Base-by-base conservation (phyloP, 2,888 invertebrate species). In the Poecilobothrus nobilitatus region DNA sequence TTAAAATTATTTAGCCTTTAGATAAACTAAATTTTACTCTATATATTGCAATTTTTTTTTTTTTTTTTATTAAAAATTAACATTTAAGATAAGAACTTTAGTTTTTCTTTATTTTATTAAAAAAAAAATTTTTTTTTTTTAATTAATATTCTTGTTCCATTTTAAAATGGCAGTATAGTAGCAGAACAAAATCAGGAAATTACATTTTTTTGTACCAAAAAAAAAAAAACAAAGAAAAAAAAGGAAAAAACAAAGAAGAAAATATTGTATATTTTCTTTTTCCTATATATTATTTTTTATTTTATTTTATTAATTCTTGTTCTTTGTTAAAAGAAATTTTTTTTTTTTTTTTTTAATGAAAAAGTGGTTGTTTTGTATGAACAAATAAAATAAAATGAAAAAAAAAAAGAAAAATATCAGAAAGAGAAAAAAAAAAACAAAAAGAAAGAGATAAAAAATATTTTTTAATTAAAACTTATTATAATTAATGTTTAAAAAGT, bases 401-500 rank as follows among this genome's bases (percentile, higher is more conserved):
- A 37, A 53, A 53, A 12, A n/a, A 53, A 53, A 53, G 18, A 15
- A n/a, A n/a, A n/a, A 27, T 4, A 27, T 27, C 27, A 27, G 27
- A 27, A 27, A 27, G 5, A 27, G 27, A 27, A n/a, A n/a, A 15
- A 15, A 44, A 44, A 15, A 53, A 53, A 9, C 15, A 53, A 53
- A 53, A 12, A 10, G 37, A 12, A 53, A 53, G 18, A 53, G 18
- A 18, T 15, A 53, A 53, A 53, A 53, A 18, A 18, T 53, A 53
- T 53, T 53, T 53, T 37, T 53, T 53, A 53, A 53, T 53, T 53
- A 53, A 53, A 53, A 53, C 53, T 53, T 53, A 53, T 53, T 53
- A 53, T 53, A 53, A 53, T 53, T 53, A 53, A 53, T 53, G 53
- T 53, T 53, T 53, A 53, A 53, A 41, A 53, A 53, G 53, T 53